phyloP scores from a whole-genome alignment of 2,888 invertebrate genomes.

The Noctua comes region DNA sequence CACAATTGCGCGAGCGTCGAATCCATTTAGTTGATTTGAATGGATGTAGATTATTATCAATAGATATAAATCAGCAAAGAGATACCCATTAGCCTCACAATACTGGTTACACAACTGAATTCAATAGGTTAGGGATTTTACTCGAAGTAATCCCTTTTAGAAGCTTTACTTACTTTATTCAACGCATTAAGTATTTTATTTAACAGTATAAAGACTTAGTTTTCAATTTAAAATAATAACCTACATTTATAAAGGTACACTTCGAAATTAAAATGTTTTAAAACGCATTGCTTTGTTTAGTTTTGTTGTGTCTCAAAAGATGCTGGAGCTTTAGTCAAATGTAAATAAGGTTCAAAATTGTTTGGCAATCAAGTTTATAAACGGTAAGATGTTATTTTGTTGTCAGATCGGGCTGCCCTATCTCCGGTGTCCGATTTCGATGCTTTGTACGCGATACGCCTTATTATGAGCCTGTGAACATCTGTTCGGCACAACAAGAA shows the following conservation, averaged over 20 bases:
- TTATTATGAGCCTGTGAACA: slow-evolving; percentile 89
- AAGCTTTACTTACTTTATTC: slow-evolving; percentile 52
- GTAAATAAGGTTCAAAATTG: slow-evolving; percentile 71
- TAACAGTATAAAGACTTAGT: slow-evolving; percentile 65
- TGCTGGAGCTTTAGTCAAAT: slow-evolving; percentile 56
- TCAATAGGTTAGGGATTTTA: slow-evolving; percentile 72
- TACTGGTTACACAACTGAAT: slow-evolving; percentile 74
- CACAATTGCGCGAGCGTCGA: slow-evolving; percentile 77
- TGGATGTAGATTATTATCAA: slow-evolving; percentile 81
- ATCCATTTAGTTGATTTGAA: slow-evolving; percentile 81
- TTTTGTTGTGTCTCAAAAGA: slow-evolving; percentile 46
- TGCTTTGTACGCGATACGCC: slow-evolving; percentile 89
- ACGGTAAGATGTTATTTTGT: slow-evolving; percentile 78
- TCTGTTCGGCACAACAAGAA: slow-evolving; percentile 85
- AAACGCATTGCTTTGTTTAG: slow-evolving; percentile 68
- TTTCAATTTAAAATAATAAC: slow-evolving; percentile 76
- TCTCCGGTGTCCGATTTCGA: slow-evolving; percentile 90
- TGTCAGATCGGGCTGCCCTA: slow-evolving; percentile 84
- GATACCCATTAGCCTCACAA: slow-evolving; percentile 80
- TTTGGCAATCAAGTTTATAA: slow-evolving; percentile 68
- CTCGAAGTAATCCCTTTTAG: slow-evolving; percentile 60
- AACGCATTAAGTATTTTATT: slow-evolving; percentile 61
- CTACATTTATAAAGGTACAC: slow-evolving; percentile 83
- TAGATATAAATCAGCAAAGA: slow-evolving; percentile 84
- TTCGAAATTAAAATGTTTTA: slow-evolving; percentile 87